Percentiles rank a stretch among this genome's conserved stretches.
These are phyloP conservation scores for Schlechtendalia chinensis DNA, from an alignment of 1,140 invertebrate genomes.

Conservation along the genomic window DNA sequence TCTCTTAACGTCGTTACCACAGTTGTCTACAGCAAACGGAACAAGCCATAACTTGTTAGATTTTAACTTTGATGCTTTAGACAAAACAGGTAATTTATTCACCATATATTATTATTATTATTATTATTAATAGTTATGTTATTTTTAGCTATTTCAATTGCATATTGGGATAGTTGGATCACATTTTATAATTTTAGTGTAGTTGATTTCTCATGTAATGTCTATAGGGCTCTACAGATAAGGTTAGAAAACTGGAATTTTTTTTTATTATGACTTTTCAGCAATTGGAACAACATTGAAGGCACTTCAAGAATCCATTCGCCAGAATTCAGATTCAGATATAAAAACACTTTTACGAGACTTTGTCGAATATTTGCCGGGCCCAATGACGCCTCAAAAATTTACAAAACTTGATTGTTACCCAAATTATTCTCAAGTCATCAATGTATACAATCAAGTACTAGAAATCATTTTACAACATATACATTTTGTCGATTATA, in stretches of 20 bases:
- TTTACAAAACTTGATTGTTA: constrained; percentile 63
- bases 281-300: constrained; percentile 29
- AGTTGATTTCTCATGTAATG: not conserved
- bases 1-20: constrained; percentile 45
- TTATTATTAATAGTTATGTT: not conserved
- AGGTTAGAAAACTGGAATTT: constrained; percentile 40
- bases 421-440: constrained; percentile 52
- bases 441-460: constrained; percentile 54
- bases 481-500: constrained; percentile 9
- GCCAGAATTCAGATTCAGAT: constrained; percentile 10
- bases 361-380: constrained; percentile 59
- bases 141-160: not conserved
- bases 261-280: constrained; percentile 46
- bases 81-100: constrained; percentile 39
- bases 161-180: not conserved
- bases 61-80: constrained; percentile 34
- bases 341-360: constrained; percentile 18
- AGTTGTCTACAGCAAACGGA: constrained; percentile 30
- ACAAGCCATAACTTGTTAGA: constrained; percentile 39
- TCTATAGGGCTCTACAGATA: not conserved
- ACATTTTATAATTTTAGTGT: not conserved
- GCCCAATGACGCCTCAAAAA: constrained; percentile 65
- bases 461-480: constrained; percentile 24
- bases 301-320: constrained; percentile 38
- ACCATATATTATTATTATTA: not conserved